phyloP scores from a whole-genome alignment of 1,140 invertebrate genomes.

The Eufriesea mexicana region DNA sequence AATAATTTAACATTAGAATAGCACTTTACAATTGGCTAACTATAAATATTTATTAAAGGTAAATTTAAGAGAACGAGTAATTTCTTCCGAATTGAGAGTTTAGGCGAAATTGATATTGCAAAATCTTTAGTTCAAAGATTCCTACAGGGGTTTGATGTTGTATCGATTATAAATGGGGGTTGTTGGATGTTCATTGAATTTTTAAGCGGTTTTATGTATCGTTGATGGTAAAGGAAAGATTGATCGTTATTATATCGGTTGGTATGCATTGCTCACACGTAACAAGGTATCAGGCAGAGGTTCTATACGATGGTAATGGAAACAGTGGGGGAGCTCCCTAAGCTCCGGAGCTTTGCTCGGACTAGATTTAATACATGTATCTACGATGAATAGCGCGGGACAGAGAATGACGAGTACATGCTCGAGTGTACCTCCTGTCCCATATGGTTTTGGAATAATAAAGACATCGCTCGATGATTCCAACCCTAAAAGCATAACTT shows the following conservation, averaged over 20 bases:
- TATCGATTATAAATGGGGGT: background rate
- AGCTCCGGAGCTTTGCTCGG: conserved; percentile 25
- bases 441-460: background rate
- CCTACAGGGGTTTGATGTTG: background rate
- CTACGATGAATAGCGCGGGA: conserved; percentile 13
- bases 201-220: background rate
- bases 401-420: background rate
- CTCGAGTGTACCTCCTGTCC: background rate
- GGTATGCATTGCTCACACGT: conserved; percentile 3
- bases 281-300: conserved; percentile 6
- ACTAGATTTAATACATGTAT: conserved; percentile 35
- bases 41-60: no score
- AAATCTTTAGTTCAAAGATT: background rate
- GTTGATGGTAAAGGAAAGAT: background rate
- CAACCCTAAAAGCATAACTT: background rate
- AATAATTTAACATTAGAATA: no score
- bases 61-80: no score
- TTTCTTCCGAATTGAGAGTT: no score
- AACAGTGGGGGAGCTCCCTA: conserved; percentile 15
- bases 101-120: no score
- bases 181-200: background rate
- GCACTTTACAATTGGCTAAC: no score
- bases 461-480: background rate
- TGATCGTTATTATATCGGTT: conserved; percentile 7
- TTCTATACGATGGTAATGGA: conserved; percentile 18